Evolutionary conservation across 2,113 vertebrate genomes (phyloP).

Genomic region (Plectropomus leopardus): DNA sequence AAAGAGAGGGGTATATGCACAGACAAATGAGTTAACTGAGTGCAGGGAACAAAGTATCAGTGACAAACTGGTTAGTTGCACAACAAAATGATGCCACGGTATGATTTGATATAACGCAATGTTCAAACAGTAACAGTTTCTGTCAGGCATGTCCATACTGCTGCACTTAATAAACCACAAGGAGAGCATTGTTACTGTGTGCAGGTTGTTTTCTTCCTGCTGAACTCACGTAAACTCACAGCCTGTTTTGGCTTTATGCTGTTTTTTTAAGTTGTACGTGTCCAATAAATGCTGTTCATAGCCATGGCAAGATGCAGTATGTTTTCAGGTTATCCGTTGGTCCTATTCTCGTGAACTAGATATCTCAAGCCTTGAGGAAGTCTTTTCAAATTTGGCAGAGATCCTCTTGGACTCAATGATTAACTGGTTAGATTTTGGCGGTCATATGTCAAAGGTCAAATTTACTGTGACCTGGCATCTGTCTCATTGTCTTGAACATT

Average conservation of each 20-base stretch:
- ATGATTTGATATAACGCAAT: constrained; percentile 31
- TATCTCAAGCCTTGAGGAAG: too few species aligned
- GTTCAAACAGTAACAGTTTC: constrained; percentile 2
- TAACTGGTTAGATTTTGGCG: too few species aligned
- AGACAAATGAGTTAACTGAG: neutral
- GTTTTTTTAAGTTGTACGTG: neutral
- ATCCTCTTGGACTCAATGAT: too few species aligned
- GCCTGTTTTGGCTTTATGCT: neutral
- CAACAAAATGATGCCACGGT: constrained; percentile 21
- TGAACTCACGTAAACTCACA: constrained; percentile 13
- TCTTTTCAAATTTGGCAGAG: too few species aligned
- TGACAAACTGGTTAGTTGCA: constrained; percentile 27
- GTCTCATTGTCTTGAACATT: too few species aligned
- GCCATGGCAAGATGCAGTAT: too few species aligned
- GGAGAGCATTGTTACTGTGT: constrained; percentile 37
- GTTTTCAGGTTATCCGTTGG: too few species aligned
- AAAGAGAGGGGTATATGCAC: constrained; percentile 19
- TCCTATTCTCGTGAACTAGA: too few species aligned
- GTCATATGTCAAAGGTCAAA: too few species aligned
- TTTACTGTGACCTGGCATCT: too few species aligned
- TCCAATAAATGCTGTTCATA: neutral
- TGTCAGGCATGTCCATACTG: constrained; percentile 21
- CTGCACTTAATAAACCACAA: constrained; percentile 40
- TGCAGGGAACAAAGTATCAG: constrained; percentile 41
- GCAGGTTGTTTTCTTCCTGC: constrained; percentile 17